Base-by-base conservation (phyloP, 2,888 invertebrate species). In the Drosophila paracracens region DNA sequence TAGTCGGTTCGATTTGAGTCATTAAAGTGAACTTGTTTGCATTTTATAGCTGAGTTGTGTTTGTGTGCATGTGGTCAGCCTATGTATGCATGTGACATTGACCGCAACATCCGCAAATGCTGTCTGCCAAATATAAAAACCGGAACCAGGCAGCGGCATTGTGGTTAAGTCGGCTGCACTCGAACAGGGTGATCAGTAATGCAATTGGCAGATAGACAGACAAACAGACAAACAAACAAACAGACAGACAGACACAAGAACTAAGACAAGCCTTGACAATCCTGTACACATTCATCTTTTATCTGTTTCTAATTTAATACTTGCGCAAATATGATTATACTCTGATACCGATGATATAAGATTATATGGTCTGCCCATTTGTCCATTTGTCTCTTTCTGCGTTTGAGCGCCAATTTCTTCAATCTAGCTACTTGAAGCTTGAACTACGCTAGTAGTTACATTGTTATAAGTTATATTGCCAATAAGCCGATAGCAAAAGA, bases 11-110 rank as follows among this genome's bases (percentile, higher is more conserved):
- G 70, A 60, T 71, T 63, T 51, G 59, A 80, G 62, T 77, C 81
- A 76, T 77, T 80, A 76, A 77, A 80, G 66, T 53, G 71, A 80
- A 80, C 62, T 77, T 70, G 70, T 75, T 77, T 70, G 59, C 57
- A 31, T 54, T 70, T 60, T 60, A 57, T 27, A 66, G 71, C 76
- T 70, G 60, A 76, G 62, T 46, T 59, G 46, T 79, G 11, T 29
- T 13, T 38, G 80, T 36, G 53, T 79, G 21, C 29, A 29, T 57
- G 77, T 33, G 77, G 77, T 77, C 76, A 76, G 66, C 60, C 77
- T 53, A 67, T 56, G 36, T 60, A 64, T 56, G 27, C 57, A 64
- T 70, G 46, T 80, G 76, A 76, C 76, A 70, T 66, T 80, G 71
- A 80, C 80, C 77, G 59, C 77, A 77, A 43, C 13, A 60, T 59